Conservation (phyloP, 2,797 vertebrate species). For the Prunella strophiata region DNA sequence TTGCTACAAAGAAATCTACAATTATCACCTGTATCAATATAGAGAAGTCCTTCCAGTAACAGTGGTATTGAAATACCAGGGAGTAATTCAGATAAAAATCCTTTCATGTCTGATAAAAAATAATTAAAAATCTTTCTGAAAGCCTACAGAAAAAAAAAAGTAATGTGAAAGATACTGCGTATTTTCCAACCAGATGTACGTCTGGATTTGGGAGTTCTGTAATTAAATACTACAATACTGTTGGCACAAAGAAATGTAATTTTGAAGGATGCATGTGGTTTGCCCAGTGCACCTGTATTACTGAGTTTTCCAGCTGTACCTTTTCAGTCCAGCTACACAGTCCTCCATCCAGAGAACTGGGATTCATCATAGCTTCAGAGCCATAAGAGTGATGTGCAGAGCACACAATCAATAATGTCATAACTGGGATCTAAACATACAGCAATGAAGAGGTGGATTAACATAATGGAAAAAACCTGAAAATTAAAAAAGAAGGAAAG, state of each 20-base stretch:
- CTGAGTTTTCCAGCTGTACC: not conserved
- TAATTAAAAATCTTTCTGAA: not conserved
- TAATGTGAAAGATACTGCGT: fast-evolving
- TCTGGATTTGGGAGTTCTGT: not conserved
- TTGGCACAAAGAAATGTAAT: not conserved
- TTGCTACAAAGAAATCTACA: not conserved
- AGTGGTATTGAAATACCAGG: not conserved
- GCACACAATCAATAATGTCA: not conserved
- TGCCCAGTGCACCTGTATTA: not conserved
- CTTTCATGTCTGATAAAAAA: not conserved
- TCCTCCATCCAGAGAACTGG: not conserved
- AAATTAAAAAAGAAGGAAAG: not conserved
- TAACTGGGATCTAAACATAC: not conserved
- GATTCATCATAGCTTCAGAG: not conserved
- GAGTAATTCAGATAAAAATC: not conserved
- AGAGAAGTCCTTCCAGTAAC: not conserved
- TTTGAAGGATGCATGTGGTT: not conserved
- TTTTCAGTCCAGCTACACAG: not conserved
- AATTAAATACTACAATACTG: not conserved
- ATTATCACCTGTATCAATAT: fast-evolving
- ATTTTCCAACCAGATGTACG: not conserved
- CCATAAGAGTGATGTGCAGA: fast-evolving
- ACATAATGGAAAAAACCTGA: not conserved
- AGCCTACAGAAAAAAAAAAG: not conserved
- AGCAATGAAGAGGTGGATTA: not conserved